A percentile compares a stretch with the other conserved stretches of the same genome.
These are phyloP conservation scores for Chouioia cunea DNA, from an alignment of 2,888 invertebrate genomes.

Conservation along the genomic window DNA sequence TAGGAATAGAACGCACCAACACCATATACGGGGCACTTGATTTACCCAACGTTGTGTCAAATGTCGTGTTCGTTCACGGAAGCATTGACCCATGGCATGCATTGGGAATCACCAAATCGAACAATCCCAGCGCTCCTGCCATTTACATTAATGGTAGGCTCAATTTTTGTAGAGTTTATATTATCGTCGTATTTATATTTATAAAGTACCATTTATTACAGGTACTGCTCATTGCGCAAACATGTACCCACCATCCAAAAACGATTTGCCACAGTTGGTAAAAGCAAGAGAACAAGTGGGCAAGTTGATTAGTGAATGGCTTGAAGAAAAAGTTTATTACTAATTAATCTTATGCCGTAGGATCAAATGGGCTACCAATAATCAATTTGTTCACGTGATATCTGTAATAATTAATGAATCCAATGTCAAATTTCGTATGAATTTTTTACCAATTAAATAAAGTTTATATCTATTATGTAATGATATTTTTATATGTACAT, in stretches of 20 bases:
- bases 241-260: conserved; percentile 83
- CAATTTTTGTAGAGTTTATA: conserved; percentile 4
- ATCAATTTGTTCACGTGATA: conserved; percentile 18
- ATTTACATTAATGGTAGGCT: conserved; percentile 80
- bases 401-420: neutral
- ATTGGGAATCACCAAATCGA: conserved; percentile 77
- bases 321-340: conserved; percentile 54
- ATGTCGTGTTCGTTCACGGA: conserved; percentile 89
- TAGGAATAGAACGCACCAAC: conserved; percentile 80
- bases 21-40: conserved; percentile 82
- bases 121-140: conserved; percentile 74
- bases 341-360: conserved; percentile 8
- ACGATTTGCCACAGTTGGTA: conserved; percentile 78
- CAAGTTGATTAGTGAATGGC: conserved; percentile 74
- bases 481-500: too few species aligned
- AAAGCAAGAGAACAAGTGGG: conserved; percentile 78
- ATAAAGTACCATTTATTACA: conserved; percentile 61
- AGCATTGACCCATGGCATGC: conserved; percentile 92
- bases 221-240: conserved; percentile 96
- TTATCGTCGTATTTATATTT: neutral
- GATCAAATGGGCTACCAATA: conserved; percentile 8
- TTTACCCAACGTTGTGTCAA: conserved; percentile 72
- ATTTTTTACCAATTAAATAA: too few species aligned
- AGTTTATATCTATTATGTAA: too few species aligned
- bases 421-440: conserved; percentile 4